Evolutionary conservation across 1,140 invertebrate species (phyloP).

Genomic region (Stegodyphus mimosarum): DNA sequence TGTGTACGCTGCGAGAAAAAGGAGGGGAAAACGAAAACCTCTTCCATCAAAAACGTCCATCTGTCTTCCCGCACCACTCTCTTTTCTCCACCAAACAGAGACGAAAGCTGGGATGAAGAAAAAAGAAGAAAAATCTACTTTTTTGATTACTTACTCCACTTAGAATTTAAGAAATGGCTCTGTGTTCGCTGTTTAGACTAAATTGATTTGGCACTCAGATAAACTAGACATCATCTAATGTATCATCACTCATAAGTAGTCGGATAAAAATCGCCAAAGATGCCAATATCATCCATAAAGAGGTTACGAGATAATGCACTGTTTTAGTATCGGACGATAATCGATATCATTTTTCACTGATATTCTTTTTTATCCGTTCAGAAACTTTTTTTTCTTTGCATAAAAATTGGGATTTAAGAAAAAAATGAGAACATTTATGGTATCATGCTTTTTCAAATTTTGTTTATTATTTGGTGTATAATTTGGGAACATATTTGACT

Average conservation of each 20-base stretch:
- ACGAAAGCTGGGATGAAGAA: not conserved
- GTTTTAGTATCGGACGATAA: too few species aligned
- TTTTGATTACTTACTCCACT: conserved; percentile 54
- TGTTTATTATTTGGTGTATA: too few species aligned
- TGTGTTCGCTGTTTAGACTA: conserved; percentile 43
- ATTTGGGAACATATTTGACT: too few species aligned
- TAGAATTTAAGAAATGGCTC: conserved; percentile 31
- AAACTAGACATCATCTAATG: conserved; percentile 51
- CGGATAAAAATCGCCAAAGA: too few species aligned
- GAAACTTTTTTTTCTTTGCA: too few species aligned
- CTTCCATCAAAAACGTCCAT: conserved; percentile 46
- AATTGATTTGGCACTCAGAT: conserved; percentile 44
- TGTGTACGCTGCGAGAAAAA: conserved; percentile 31
- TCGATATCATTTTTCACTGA: too few species aligned
- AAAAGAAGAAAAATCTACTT: conserved; percentile 5
- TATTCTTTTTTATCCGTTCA: too few species aligned
- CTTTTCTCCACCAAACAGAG: not conserved
- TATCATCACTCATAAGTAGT: conserved; percentile 26
- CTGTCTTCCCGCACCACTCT: conserved; percentile 34
- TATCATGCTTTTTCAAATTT: too few species aligned
- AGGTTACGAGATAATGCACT: too few species aligned
- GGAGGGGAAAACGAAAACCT: conserved; percentile 10
- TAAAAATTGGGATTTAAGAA: too few species aligned
- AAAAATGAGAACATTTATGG: too few species aligned
- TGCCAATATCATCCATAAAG: too few species aligned